phyloP scores from a whole-genome alignment of 2,113 vertebrate species.

The Zosterops lateralis region DNA sequence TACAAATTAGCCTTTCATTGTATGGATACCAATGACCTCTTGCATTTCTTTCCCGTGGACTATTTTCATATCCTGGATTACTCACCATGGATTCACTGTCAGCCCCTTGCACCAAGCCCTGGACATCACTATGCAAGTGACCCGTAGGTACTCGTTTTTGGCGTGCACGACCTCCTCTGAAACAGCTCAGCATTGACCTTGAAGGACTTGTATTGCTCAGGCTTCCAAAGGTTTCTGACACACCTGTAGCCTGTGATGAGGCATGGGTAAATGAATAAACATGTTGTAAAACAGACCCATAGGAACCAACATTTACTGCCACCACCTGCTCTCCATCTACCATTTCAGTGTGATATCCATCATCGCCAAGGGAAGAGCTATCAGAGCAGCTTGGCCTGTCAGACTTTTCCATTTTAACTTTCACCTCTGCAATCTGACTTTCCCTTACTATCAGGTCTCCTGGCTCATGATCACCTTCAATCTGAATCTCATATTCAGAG shows the following conservation, averaged over 20 bases:
- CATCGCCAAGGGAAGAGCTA: conserved; percentile 94
- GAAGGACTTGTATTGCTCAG: conserved; percentile 90
- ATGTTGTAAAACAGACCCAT: conserved; percentile 88
- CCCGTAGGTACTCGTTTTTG: conserved; percentile 80
- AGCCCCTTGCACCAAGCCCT: conserved; percentile 70
- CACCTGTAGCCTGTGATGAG: conserved; percentile 73
- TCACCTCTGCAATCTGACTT: conserved; percentile 90
- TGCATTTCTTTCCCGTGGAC: conserved; percentile 85
- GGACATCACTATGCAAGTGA: conserved; percentile 73
- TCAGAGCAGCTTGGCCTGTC: conserved; percentile 93
- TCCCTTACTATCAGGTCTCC: conserved; percentile 88
- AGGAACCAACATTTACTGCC: conserved; percentile 91
- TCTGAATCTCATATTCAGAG: conserved; percentile 91
- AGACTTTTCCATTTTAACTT: conserved; percentile 91
- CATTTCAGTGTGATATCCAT: conserved; percentile 95
- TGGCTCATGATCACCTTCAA: conserved; percentile 90
- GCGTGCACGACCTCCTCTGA: conserved; percentile 87
- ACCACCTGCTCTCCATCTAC: conserved; percentile 96
- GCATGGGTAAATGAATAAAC: conserved; percentile 86
- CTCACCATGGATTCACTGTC: conserved; percentile 71
- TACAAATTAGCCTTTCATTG: conserved; percentile 93
- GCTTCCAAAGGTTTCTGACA: conserved; percentile 80
- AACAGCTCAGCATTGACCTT: conserved; percentile 90
- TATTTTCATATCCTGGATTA: conserved; percentile 81
- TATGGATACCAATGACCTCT: conserved; percentile 94